Percentiles rank a stretch among this genome's conserved stretches.
Conservation (phyloP, 2,113 vertebrate species). For the Sinocyclocheilus grahami region DNA sequence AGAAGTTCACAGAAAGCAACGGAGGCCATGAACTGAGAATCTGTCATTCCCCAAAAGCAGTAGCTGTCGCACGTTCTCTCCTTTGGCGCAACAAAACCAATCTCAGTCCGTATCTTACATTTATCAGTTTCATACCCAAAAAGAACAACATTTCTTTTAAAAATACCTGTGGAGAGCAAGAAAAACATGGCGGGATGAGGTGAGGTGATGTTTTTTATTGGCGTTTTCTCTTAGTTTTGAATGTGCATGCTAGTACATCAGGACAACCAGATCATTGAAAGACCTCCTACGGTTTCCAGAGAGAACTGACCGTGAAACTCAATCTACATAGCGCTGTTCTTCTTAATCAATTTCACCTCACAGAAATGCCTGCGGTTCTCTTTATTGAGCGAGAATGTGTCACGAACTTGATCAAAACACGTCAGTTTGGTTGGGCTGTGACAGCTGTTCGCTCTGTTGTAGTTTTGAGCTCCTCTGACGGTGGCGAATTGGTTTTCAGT, state of each 20-base stretch:
- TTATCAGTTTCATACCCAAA: neutral
- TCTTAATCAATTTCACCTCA: constrained; percentile 23
- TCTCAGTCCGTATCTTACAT: constrained; percentile 2
- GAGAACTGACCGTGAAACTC: constrained; percentile 18
- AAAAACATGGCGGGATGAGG: constrained; percentile 1
- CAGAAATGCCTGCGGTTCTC: constrained; percentile 1
- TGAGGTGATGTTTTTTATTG: constrained; percentile 5
- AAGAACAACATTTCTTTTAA: neutral
- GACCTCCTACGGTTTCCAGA: neutral
- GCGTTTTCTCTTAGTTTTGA: constrained; percentile 9
- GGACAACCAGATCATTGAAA: constrained; percentile 3
- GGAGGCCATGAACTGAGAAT: neutral
- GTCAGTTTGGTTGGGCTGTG: neutral
- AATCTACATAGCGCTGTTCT: neutral
- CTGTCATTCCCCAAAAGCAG: neutral
- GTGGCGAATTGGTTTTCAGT: neutral
- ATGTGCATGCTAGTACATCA: constrained; percentile 17
- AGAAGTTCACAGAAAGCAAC: constrained; percentile 9
- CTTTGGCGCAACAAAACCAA: neutral
- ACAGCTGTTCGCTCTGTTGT: neutral
- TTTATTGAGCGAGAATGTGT: constrained; percentile 1
- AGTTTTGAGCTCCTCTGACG: constrained; percentile 15
- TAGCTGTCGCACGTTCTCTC: neutral
- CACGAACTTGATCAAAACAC: neutral
- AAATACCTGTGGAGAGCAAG: constrained; percentile 11